phyloP scores from a whole-genome alignment of 1,140 invertebrate species.

The Pseudomyrmex cubaensis region DNA sequence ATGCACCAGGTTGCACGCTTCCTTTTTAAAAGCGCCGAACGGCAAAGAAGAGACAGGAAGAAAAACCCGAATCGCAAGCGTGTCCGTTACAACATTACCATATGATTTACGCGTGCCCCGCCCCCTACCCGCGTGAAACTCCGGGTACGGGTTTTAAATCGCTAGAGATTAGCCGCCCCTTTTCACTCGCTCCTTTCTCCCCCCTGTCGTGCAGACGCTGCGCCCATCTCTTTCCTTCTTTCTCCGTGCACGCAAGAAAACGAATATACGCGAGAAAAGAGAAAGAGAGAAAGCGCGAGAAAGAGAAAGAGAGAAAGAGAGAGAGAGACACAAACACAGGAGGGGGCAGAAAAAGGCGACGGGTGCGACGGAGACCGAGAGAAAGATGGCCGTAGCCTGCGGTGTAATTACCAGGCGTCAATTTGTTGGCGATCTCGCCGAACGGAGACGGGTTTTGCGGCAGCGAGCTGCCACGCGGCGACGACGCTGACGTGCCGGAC shows the following conservation, averaged over 20 bases:
- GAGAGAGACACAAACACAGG: slow-evolving; percentile 20
- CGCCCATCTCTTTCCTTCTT: neutral
- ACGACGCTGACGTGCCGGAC: slow-evolving; percentile 88
- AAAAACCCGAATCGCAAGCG: slow-evolving; percentile 39
- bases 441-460: slow-evolving; percentile 89
- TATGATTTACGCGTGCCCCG: slow-evolving; percentile 81
- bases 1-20: neutral
- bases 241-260: neutral
- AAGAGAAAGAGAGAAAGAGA: neutral
- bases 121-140: slow-evolving; percentile 36
- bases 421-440: slow-evolving; percentile 91
- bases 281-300: neutral
- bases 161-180: slow-evolving; percentile 62
- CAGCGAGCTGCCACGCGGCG: slow-evolving; percentile 88
- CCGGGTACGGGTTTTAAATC: slow-evolving; percentile 81
- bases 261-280: neutral
- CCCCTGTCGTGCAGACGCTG: neutral
- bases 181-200: neutral
- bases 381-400: slow-evolving; percentile 78
- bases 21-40: slow-evolving; percentile 1
- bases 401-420: slow-evolving; percentile 92
- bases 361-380: slow-evolving; percentile 57
- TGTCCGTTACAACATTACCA: slow-evolving; percentile 75
- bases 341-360: slow-evolving; percentile 35
- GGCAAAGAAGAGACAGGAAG: slow-evolving; percentile 3